Evolutionary conservation across 2,113 vertebrate species (phyloP).

Genomic region (Ia io): DNA sequence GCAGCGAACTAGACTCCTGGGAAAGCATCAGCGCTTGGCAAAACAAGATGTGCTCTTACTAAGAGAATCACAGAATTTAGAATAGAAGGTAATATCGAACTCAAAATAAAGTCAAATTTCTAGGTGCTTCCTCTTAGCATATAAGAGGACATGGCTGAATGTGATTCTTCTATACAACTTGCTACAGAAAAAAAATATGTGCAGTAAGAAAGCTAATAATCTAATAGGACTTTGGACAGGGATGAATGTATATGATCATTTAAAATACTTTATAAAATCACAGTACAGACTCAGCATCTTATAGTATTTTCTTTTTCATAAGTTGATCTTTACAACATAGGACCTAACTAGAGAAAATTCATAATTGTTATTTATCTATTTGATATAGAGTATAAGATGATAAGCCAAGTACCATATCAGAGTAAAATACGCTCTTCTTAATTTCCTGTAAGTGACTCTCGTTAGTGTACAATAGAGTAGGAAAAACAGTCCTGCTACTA

Average conservation of each 20-base stretch:
- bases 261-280: background rate
- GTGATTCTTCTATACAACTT: background rate
- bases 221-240: background rate
- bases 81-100: background rate
- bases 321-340: background rate
- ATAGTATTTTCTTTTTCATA: background rate
- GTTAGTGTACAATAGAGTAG: background rate
- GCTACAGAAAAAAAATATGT: background rate
- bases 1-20: slow-evolving; percentile 59
- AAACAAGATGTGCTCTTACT: slow-evolving; percentile 47
- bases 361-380: background rate
- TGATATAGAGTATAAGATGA: background rate
- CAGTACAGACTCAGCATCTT: background rate
- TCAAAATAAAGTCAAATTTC: slow-evolving; percentile 16
- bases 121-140: background rate
- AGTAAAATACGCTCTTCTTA: background rate
- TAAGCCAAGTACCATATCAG: background rate
- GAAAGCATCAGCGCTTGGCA: slow-evolving; percentile 48
- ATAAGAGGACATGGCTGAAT: background rate
- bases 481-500: background rate
- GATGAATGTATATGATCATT: background rate
- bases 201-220: background rate
- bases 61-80: slow-evolving; percentile 23
- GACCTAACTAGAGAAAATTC: background rate
- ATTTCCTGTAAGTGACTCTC: background rate